These are phyloP conservation scores for Sinocyclocheilus maitianheensis DNA, from an alignment of 2,113 vertebrate species.

Conservation along the genomic window DNA sequence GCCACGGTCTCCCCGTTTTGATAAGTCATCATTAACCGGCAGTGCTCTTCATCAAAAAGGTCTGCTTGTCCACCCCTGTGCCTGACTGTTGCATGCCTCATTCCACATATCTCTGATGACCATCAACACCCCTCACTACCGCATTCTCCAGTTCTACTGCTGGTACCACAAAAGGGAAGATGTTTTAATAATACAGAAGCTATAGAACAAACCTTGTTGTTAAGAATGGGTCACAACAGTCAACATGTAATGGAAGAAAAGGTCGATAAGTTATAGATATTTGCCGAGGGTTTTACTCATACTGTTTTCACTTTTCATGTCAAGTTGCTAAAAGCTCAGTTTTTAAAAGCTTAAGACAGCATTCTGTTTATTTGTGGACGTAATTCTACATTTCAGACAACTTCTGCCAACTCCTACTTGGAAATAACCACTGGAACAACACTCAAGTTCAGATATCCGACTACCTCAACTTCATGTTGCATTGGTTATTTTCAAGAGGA, in stretches of 20 bases:
- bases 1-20: constrained; percentile 39
- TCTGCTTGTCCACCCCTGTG: constrained; percentile 42
- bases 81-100: constrained; percentile 44
- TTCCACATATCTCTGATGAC: constrained; percentile 43
- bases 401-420: neutral
- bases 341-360: neutral
- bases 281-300: neutral
- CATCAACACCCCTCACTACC: constrained; percentile 33
- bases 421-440: neutral
- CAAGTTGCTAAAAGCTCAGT: neutral
- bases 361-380: neutral
- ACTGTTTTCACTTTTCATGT: neutral
- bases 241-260: neutral
- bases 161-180: constrained; percentile 4
- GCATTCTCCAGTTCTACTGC: neutral
- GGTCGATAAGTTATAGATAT: neutral
- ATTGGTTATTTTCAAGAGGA: neutral
- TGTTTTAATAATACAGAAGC: constrained; percentile 24
- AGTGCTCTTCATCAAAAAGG: constrained; percentile 55
- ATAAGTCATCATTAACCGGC: constrained; percentile 52
- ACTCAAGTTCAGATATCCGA: neutral
- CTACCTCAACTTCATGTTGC: neutral
- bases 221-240: neutral
- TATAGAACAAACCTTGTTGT: neutral
- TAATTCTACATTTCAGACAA: neutral